phyloP scores from a whole-genome alignment of 2,888 invertebrate species.

The Drosophila flavopinicola region DNA sequence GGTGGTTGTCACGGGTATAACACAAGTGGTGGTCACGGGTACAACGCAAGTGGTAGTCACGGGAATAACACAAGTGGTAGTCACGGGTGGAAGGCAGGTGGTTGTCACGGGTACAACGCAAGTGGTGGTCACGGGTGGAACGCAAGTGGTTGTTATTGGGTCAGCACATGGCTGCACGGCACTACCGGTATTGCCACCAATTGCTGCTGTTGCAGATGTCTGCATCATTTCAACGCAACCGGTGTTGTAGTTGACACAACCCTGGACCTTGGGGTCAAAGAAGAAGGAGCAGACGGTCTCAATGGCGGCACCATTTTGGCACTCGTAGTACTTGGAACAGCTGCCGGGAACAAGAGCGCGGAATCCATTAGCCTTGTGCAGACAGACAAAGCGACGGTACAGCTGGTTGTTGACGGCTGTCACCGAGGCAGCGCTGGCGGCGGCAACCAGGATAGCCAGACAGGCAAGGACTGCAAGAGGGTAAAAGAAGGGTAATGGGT shows the following conservation, averaged over 20 bases:
- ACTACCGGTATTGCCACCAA: constrained; percentile 8
- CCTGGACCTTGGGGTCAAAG: constrained; percentile 62
- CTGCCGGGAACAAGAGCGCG: constrained; percentile 81
- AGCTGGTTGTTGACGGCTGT: constrained; percentile 62
- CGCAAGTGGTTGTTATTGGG: constrained; percentile 36
- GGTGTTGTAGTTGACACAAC: constrained; percentile 71
- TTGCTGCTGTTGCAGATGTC: background rate
- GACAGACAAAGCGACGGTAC: constrained; percentile 76
- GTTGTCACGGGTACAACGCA: constrained; percentile 25
- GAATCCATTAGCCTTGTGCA: constrained; percentile 72
- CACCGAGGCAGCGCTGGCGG: constrained; percentile 53
- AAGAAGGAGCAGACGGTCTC: constrained; percentile 66
- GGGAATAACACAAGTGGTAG: constrained; percentile 9
- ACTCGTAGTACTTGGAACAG: constrained; percentile 80
- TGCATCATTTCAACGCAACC: constrained; percentile 67
- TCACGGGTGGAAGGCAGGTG: background rate
- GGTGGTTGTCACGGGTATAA: background rate
- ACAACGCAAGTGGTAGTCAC: constrained; percentile 19
- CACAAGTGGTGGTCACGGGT: constrained; percentile 7
- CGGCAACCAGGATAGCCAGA: constrained; percentile 43
- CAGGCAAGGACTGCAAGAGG: constrained; percentile 49
- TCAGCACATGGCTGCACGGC: constrained; percentile 36
- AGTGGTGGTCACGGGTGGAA: constrained; percentile 16
- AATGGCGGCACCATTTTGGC: constrained; percentile 61
- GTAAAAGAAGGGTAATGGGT: constrained; percentile 1